Conservation (phyloP, 1,140 invertebrate genomes). For the Bombus waltoni region DNA sequence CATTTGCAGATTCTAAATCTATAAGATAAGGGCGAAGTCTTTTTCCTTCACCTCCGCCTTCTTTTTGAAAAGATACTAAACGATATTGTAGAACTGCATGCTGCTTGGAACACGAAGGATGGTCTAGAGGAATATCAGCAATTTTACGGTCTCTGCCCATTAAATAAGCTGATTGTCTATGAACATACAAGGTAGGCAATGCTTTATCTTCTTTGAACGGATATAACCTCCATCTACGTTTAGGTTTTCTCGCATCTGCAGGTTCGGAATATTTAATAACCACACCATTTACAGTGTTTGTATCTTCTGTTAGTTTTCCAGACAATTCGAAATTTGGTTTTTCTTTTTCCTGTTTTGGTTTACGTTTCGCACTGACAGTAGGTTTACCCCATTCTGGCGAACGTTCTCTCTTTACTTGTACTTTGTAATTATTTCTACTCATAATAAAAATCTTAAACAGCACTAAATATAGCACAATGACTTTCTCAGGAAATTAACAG, state of each 20-base stretch:
- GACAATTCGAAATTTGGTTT: constrained; percentile 97
- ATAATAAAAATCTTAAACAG: too few relatives aligned
- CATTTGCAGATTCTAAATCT: constrained; percentile 99
- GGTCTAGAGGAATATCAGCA: constrained; percentile 97
- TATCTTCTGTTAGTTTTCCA: constrained; percentile 97
- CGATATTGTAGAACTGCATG: constrained; percentile 98
- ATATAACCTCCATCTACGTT: constrained; percentile 96
- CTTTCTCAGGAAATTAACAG: too few relatives aligned
- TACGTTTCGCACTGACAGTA: constrained; percentile 72
- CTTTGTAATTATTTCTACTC: constrained; percentile 51
- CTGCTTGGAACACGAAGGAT: constrained; percentile 99
- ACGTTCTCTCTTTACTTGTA: constrained; percentile 65
- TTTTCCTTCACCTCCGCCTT: constrained; percentile 89
- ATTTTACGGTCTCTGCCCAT: constrained; percentile 97
- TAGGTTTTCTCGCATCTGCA: constrained; percentile 96
- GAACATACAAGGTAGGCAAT: constrained; percentile 95
- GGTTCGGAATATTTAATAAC: constrained; percentile 99
- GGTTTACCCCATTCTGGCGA: constrained; percentile 86
- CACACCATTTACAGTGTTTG: constrained; percentile 98
- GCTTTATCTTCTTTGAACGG: constrained; percentile 98
- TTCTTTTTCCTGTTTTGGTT: constrained; percentile 87
- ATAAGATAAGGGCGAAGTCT: constrained; percentile 96
- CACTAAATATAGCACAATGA: too few relatives aligned
- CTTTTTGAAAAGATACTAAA: constrained; percentile 90
- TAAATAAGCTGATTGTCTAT: constrained; percentile 97